These are phyloP conservation scores for Contarinia nasturtii DNA, from an alignment of 1,140 invertebrate genomes.

Conservation along the genomic window DNA sequence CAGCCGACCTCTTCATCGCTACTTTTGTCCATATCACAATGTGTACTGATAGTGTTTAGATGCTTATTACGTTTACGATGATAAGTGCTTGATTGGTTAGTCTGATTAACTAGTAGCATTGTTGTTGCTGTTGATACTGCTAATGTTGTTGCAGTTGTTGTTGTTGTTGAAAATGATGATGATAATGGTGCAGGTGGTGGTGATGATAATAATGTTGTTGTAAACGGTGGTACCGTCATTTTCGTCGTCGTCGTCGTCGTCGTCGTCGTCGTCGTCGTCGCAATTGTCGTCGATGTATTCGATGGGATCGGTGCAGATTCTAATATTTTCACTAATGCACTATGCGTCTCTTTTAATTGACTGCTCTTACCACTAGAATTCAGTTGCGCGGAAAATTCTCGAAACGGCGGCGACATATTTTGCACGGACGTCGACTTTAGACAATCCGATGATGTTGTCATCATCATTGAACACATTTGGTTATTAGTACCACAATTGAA, in stretches of 20 bases:
- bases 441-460: too few species aligned
- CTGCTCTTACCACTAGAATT: constrained; percentile 6
- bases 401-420: too few species aligned
- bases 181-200: too few species aligned
- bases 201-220: too few species aligned
- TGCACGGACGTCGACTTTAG: too few species aligned
- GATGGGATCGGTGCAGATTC: constrained; percentile 17
- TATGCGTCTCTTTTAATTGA: constrained; percentile 19
- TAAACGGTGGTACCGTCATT: background rate
- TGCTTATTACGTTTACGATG: constrained; percentile 1
- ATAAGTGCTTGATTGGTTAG: too few species aligned
- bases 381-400: too few species aligned
- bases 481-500: too few species aligned
- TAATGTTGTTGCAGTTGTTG: constrained; percentile 1
- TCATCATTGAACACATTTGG: too few species aligned
- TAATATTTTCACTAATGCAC: constrained; percentile 20
- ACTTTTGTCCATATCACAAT: background rate
- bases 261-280: constrained; percentile 1
- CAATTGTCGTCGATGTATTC: constrained; percentile 3
- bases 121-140: background rate
- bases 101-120: background rate
- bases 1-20: background rate
- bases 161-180: constrained; percentile 4
- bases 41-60: background rate
- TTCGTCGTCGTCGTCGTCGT: background rate